These are phyloP conservation scores for Trichogramma pretiosum DNA, from an alignment of 1,140 invertebrate species.

Conservation along the genomic window DNA sequence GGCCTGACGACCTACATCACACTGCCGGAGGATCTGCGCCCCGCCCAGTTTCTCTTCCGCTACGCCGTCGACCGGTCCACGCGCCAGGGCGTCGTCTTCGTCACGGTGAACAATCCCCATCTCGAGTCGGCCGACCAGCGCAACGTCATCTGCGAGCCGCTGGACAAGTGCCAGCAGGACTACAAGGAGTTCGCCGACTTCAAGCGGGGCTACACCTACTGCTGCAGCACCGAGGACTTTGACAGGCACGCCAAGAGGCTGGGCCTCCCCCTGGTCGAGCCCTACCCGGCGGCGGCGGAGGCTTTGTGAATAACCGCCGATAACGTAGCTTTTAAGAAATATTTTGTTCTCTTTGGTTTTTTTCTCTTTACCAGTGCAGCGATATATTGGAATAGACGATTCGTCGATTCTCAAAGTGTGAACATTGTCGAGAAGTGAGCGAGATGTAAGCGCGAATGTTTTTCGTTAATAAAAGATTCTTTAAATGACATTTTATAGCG, in stretches of 20 bases:
- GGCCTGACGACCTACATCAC: not conserved
- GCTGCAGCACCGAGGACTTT: not conserved
- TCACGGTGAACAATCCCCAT: not conserved
- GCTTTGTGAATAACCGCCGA: no score
- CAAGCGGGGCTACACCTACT: conserved; percentile 1
- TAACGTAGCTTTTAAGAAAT: no score
- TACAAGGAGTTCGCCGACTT: not conserved
- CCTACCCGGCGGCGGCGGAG: no score
- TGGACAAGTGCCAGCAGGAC: not conserved
- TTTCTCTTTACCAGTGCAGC: not conserved
- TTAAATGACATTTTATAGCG: no score
- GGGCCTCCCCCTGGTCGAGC: not conserved
- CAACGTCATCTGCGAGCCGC: not conserved
- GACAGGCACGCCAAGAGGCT: not conserved
- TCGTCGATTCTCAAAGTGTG: no score
- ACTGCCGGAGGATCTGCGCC: not conserved
- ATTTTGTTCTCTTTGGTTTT: not conserved
- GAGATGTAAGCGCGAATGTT: no score
- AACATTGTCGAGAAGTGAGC: no score
- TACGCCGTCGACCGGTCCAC: not conserved
- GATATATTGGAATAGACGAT: no score
- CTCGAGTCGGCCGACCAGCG: not conserved
- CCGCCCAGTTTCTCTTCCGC: not conserved
- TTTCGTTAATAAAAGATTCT: no score
- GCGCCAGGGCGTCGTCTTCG: not conserved